These are phyloP conservation scores for Dascillus cervinus DNA, from an alignment of 2,888 invertebrate genomes.

Conservation along the genomic window DNA sequence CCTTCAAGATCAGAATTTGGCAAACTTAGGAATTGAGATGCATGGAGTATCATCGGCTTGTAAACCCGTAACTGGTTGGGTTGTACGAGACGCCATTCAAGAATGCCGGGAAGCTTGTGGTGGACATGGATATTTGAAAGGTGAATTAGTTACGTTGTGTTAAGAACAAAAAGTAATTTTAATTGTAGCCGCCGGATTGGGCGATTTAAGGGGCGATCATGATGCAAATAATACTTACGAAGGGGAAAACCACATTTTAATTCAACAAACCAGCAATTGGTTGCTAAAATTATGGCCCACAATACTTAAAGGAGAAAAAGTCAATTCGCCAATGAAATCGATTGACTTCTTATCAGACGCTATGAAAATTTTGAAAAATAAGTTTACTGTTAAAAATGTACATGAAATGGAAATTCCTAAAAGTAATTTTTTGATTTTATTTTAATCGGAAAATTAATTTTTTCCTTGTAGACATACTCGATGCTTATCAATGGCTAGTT, in stretches of 20 bases:
- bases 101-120: too few species aligned
- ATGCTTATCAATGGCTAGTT: conserved; percentile 71
- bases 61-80: too few species aligned
- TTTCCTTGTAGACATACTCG: conserved; percentile 51
- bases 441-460: too few species aligned
- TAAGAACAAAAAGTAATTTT: conserved; percentile 41
- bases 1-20: too few species aligned
- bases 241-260: too few species aligned
- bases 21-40: too few species aligned
- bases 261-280: too few species aligned
- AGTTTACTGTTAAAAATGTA: conserved; percentile 44
- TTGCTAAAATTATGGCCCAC: too few species aligned
- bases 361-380: conserved; percentile 47
- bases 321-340: conserved; percentile 62
- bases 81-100: too few species aligned
- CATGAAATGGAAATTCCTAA: conserved; percentile 45
- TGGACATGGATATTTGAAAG: conserved; percentile 71
- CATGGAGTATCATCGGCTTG: too few species aligned
- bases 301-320: too few species aligned
- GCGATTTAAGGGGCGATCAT: conserved; percentile 68
- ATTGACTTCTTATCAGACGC: conserved; percentile 55
- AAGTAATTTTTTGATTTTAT: conserved; percentile 40
- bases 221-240: conserved; percentile 83
- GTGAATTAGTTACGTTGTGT: conserved; percentile 47
- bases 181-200: conserved; percentile 59